phyloP scores from a whole-genome alignment of 2,113 vertebrate genomes.

The Nannobrachium achirus region DNA sequence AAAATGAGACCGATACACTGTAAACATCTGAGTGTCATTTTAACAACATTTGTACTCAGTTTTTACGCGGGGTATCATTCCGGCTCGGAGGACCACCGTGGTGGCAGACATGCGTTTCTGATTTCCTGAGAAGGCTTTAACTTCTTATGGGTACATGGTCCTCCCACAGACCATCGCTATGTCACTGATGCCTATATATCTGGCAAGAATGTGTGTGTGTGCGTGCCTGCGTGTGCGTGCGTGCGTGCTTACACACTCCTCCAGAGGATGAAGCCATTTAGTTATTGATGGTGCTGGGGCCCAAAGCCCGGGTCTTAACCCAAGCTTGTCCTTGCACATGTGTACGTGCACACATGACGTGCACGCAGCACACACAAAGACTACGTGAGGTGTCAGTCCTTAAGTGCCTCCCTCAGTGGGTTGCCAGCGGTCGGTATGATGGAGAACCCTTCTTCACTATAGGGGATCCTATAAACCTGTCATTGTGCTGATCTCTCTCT shows the following conservation, averaged over 20 bases:
- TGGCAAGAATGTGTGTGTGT: constrained; percentile 46
- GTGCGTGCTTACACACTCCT: constrained; percentile 15
- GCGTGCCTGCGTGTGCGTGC: constrained; percentile 8
- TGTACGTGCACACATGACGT: not conserved
- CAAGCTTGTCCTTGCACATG: constrained; percentile 40
- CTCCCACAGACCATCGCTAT: constrained; percentile 83
- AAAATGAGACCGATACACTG: no score
- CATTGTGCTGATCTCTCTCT: constrained; percentile 48
- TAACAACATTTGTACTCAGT: no score
- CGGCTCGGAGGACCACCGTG: constrained; percentile 86
- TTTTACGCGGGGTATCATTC: constrained; percentile 71
- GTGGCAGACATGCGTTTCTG: constrained; percentile 87
- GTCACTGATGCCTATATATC: constrained; percentile 81
- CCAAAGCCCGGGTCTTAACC: constrained; percentile 52
- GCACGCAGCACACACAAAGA: constrained; percentile 1
- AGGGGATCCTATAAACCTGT: constrained; percentile 77
- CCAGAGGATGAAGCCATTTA: constrained; percentile 65
- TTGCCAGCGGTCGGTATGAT: constrained; percentile 43
- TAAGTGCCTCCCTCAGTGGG: constrained; percentile 60
- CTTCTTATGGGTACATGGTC: constrained; percentile 86
- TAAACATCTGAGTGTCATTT: no score
- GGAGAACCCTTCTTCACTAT: constrained; percentile 63
- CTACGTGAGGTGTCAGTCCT: constrained; percentile 63
- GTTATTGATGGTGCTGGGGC: constrained; percentile 67
- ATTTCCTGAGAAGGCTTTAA: constrained; percentile 88